These are phyloP conservation scores for Hypocryptadius cinnamomeus DNA, from an alignment of 2,113 vertebrate genomes.

Conservation along the genomic window DNA sequence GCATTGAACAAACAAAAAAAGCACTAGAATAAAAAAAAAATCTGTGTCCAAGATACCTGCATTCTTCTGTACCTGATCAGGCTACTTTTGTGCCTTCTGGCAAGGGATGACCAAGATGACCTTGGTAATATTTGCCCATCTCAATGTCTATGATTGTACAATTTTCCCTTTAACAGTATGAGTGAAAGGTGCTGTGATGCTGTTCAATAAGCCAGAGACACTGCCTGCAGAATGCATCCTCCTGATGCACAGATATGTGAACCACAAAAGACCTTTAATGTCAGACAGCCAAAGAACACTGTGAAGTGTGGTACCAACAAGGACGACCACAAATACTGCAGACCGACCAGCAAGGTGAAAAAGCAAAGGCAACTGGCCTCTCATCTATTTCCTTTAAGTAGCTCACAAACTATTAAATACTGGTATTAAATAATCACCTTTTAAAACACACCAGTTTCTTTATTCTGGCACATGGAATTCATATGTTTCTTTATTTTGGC, in stretches of 20 bases:
- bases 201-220: neutral
- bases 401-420: slow-evolving; percentile 17
- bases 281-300: neutral
- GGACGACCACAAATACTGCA: neutral
- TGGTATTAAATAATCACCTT: slow-evolving; percentile 39
- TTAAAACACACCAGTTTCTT: slow-evolving; percentile 50
- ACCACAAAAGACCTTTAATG: neutral
- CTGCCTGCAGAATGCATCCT: neutral
- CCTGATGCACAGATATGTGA: neutral
- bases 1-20: neutral
- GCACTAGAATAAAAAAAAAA: neutral
- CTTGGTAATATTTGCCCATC: neutral
- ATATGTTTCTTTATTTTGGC: slow-evolving; percentile 58
- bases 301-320: neutral
- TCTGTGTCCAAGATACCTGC: neutral
- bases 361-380: neutral
- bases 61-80: neutral
- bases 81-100: neutral
- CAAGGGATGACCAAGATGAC: neutral
- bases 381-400: slow-evolving; percentile 26
- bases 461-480: slow-evolving; percentile 48
- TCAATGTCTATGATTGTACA: neutral
- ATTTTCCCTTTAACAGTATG: neutral
- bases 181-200: neutral
- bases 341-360: neutral